Base-by-base conservation (phyloP, 1,140 invertebrate genomes). In the Drosophila yakuba region DNA sequence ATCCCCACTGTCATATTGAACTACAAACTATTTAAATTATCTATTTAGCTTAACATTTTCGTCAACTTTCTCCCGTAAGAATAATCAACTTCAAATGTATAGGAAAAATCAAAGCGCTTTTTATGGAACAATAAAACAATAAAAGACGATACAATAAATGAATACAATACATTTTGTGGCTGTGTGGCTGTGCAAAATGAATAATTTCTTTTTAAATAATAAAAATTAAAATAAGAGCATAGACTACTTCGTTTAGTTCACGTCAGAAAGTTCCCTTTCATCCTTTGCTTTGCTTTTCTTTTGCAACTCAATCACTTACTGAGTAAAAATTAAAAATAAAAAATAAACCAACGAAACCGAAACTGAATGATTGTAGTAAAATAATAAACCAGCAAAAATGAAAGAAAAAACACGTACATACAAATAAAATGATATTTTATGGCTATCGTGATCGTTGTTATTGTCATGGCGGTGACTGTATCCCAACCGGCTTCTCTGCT, bases 321-420 rank as follows among this genome's bases (percentile, higher is more conserved):
- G 44, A 58, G 15, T 59, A 44, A 50, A 41, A n/a, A 36, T 8
- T 43, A 14, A 25, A 4, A 54, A 43, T 41, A 41, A 61, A 35
- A 44, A 48, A 38, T n/a, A 14, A 17, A 69, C 38, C 54, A 58
- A 38, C 36, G 48, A 59, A 50, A 48, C 66, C 41, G 47, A 43
- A 45, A 72, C 41, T 67, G 44, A 79, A 73, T 67, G 43, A 79
- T 68, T 69, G 63, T 75, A 45, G 58, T 75, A 50, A 69, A 74
- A 54, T 36, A 45, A 38, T 63, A 38, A 45, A 28, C 20, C n/a
- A 17, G 8, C 45, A 55, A 25, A 36, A 60, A 52, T 20, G 23
- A 74, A 44, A 20, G 48, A 36, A 15, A 66, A 20, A 25, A 11
- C 12, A 38, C 17, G 44, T 14, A 17, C 41, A 63, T 14, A 25